Percentiles rank a stretch among this genome's conserved stretches.
Evolutionary conservation across 2,113 vertebrate genomes (phyloP).

Genomic region (Herpailurus yagouaroundi): DNA sequence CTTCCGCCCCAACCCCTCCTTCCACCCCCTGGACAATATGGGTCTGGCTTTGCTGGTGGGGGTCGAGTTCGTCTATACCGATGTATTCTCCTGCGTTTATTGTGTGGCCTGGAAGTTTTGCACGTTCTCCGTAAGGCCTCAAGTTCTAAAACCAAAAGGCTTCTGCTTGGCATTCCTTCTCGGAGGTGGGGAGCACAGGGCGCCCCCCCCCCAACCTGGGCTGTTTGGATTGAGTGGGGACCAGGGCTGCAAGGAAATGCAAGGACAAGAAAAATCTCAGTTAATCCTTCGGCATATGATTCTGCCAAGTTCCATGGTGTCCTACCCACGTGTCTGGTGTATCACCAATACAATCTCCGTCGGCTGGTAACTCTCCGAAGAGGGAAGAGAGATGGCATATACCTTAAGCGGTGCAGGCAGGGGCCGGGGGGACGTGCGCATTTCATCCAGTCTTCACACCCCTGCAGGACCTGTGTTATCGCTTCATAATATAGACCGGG

Average conservation of each 20-base stretch:
- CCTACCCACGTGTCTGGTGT: neutral
- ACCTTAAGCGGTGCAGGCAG: fast-evolving
- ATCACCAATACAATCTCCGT: fast-evolving
- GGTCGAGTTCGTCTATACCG: neutral
- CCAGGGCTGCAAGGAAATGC: neutral
- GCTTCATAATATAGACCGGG: neutral
- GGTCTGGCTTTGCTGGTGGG: neutral
- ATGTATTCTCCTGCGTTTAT: neutral
- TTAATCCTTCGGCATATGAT: neutral
- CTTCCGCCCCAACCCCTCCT: neutral
- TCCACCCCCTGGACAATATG: neutral
- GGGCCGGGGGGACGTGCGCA: fast-evolving
- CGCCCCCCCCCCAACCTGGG: neutral
- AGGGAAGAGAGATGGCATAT: fast-evolving
- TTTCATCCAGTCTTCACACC: neutral
- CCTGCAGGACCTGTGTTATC: neutral
- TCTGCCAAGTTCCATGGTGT: too few species aligned
- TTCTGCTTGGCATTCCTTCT: neutral
- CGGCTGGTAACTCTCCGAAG: neutral
- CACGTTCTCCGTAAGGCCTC: neutral
- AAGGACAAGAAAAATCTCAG: neutral
- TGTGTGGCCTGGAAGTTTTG: neutral
- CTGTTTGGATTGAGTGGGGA: neutral
- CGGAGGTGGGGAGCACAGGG: neutral
- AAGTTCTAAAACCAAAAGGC: neutral